Conservation (phyloP, 2,113 vertebrate genomes). For the Dissostichus mawsoni region DNA sequence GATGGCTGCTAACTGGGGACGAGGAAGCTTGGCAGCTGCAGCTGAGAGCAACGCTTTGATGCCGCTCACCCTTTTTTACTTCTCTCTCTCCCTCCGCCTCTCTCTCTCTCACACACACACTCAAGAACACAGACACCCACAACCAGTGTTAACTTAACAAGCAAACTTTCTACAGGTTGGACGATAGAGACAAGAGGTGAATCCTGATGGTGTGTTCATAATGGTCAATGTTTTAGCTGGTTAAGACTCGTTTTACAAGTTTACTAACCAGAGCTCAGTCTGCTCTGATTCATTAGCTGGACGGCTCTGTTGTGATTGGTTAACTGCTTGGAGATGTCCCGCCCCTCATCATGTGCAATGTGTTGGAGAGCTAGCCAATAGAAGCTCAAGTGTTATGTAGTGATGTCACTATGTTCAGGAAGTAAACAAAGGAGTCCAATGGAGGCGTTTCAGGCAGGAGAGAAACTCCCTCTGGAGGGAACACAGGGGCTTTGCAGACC, state of each 20-base stretch:
- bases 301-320: no score
- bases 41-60: conserved; percentile 88
- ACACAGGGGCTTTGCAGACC: no score
- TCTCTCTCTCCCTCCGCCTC: conserved; percentile 57
- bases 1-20: conserved; percentile 93
- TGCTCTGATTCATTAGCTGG: no score
- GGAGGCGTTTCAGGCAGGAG: no score
- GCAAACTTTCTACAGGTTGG: conserved; percentile 89
- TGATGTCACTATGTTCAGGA: no score
- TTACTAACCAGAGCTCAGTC: neutral
- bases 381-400: no score
- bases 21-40: conserved; percentile 92
- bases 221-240: neutral
- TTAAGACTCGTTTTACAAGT: neutral
- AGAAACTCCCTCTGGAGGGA: no score
- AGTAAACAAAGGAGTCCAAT: no score
- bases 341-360: no score
- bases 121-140: conserved; percentile 24
- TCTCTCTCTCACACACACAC: conserved; percentile 41
- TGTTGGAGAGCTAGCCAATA: no score
- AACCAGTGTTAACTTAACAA: conserved; percentile 73
- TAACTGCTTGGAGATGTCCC: no score
- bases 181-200: conserved; percentile 65
- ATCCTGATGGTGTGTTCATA: neutral
- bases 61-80: conserved; percentile 82